Percentiles rank a stretch among this genome's conserved stretches.
These are phyloP conservation scores for Megalopta genalis DNA, from an alignment of 1,140 invertebrate species.

Conservation along the genomic window DNA sequence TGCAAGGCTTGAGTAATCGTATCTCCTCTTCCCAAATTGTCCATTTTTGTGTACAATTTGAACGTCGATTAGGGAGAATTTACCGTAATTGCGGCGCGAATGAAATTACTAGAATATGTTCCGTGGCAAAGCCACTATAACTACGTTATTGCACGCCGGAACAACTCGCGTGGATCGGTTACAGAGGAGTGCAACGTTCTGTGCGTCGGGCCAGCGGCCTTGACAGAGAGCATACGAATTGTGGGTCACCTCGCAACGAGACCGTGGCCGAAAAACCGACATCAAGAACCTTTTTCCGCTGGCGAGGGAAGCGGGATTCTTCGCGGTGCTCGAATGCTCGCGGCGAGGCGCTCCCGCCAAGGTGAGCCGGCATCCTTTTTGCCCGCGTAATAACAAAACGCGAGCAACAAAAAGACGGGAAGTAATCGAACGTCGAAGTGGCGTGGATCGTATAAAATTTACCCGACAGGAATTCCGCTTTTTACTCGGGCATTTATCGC, in stretches of 20 bases:
- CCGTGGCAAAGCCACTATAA: too few species aligned
- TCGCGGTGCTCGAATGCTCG: background rate
- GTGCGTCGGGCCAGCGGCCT: too few species aligned
- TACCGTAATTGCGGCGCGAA: too few species aligned
- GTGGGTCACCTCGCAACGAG: conserved; percentile 1
- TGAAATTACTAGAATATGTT: too few species aligned
- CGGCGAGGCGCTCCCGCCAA: background rate
- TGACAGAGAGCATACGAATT: background rate
- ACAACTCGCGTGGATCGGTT: too few species aligned
- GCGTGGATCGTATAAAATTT: conserved; percentile 1
- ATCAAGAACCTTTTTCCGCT: background rate
- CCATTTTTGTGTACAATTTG: too few species aligned
- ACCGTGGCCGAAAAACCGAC: background rate
- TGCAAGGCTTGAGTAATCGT: too few species aligned
- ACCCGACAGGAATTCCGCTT: background rate
- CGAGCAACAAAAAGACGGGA: background rate
- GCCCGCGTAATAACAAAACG: background rate
- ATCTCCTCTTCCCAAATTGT: too few species aligned
- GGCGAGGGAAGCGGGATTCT: background rate
- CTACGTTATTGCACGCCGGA: too few species aligned
- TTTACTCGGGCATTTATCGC: conserved; percentile 16
- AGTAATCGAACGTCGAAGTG: background rate
- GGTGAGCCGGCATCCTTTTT: background rate
- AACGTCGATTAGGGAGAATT: too few species aligned
- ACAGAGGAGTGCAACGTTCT: too few species aligned